These are phyloP conservation scores for Scophthalmus maximus DNA, from an alignment of 2,113 vertebrate species.

Conservation along the genomic window DNA sequence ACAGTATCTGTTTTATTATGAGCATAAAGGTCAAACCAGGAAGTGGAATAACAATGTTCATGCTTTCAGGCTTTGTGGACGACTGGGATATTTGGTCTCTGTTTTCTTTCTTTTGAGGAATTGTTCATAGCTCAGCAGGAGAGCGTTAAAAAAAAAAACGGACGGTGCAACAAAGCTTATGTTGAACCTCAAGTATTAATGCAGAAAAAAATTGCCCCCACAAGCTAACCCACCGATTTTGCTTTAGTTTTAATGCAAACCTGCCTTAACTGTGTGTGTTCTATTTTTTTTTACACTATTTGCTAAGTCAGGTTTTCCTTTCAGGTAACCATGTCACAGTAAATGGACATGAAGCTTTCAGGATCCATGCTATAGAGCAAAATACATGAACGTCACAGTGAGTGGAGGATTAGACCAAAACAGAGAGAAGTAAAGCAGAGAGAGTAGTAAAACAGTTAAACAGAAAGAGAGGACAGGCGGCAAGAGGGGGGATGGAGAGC, in stretches of 20 bases:
- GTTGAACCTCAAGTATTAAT: not conserved
- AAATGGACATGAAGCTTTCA: too few relatives aligned
- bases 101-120: too few relatives aligned
- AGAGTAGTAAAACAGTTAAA: too few relatives aligned
- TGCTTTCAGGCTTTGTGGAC: too few relatives aligned
- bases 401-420: too few relatives aligned
- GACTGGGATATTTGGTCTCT: too few relatives aligned
- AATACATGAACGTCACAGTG: too few relatives aligned
- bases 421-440: not conserved
- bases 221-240: not conserved
- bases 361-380: too few relatives aligned
- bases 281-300: not conserved
- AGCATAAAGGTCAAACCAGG: not conserved
- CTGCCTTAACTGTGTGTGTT: not conserved
- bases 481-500: constrained; percentile 2
- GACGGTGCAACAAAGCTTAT: not conserved
- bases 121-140: too few relatives aligned
- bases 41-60: not conserved
- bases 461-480: not conserved
- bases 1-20: not conserved
- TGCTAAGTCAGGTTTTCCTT: not conserved
- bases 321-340: not conserved
- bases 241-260: not conserved
- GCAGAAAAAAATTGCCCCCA: not conserved
- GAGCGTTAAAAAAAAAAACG: not conserved